phyloP scores from a whole-genome alignment of 2,113 vertebrate genomes.

The Atractosteus spatula region DNA sequence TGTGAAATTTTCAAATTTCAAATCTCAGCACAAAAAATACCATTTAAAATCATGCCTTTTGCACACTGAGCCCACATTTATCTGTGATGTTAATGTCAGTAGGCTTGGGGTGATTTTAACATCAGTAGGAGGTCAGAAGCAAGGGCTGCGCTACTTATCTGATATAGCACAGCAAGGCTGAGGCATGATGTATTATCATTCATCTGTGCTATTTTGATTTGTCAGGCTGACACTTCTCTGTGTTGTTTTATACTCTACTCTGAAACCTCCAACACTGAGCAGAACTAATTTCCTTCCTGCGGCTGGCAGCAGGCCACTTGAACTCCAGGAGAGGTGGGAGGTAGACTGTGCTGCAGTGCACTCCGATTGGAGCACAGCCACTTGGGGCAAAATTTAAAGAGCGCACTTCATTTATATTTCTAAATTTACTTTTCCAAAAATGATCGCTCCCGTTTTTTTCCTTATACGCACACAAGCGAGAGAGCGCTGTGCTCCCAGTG shows the following conservation, averaged over 20 bases:
- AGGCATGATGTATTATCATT: too few relatives aligned
- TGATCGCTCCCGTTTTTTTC: constrained; percentile 15
- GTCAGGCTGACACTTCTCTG: too few relatives aligned
- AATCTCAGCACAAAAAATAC: too few relatives aligned
- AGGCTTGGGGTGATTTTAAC: too few relatives aligned
- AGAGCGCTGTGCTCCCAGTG: constrained; percentile 29
- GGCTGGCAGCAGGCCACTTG: constrained; percentile 34
- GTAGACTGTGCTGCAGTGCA: constrained; percentile 20
- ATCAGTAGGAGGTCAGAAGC: too few relatives aligned
- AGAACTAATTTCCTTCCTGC: not conserved
- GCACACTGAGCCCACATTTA: not conserved
- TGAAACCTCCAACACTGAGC: not conserved
- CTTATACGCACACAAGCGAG: constrained; percentile 26
- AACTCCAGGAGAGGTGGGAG: constrained; percentile 29
- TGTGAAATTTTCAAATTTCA: too few relatives aligned
- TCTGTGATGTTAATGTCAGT: too few relatives aligned
- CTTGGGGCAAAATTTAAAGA: constrained; percentile 31
- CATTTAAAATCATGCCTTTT: not conserved
- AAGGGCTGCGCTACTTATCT: too few relatives aligned
- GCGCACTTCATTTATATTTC: constrained; percentile 15
- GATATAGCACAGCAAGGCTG: too few relatives aligned
- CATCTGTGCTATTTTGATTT: too few relatives aligned
- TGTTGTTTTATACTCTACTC: too few relatives aligned
- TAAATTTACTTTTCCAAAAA: constrained; percentile 15
- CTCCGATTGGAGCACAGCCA: constrained; percentile 24